Conservation (phyloP, 1,140 invertebrate genomes). For the Pseudomyrmex sp. region DNA sequence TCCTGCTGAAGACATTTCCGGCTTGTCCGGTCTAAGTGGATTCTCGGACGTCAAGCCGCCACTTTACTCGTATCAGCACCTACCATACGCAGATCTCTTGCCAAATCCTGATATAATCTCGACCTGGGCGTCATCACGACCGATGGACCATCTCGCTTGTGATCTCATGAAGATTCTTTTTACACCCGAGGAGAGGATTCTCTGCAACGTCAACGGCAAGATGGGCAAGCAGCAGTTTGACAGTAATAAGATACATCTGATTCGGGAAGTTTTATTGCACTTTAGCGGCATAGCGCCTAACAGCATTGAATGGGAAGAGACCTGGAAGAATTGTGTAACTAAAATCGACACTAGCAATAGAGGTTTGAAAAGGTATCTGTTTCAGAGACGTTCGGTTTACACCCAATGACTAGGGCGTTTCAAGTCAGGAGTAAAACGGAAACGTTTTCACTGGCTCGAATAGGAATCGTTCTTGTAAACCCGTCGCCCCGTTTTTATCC, state of each 20-base stretch:
- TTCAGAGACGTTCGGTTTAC: constrained; percentile 82
- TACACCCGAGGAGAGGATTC: constrained; percentile 84
- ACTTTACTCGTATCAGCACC: constrained; percentile 83
- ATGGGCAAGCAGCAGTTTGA: constrained; percentile 86
- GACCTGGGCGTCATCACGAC: constrained; percentile 84
- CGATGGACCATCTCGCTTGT: constrained; percentile 85
- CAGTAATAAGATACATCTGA: constrained; percentile 84
- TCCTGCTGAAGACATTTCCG: constrained; percentile 80
- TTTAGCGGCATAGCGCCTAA: constrained; percentile 82
- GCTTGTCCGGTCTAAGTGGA: constrained; percentile 76
- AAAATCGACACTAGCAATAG: constrained; percentile 86
- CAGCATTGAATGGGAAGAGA: constrained; percentile 84
- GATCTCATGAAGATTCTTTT: constrained; percentile 86
- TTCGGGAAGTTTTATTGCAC: constrained; percentile 83
- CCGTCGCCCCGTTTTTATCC: constrained; percentile 45
- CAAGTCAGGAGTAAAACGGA: constrained; percentile 82
- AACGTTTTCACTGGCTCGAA: constrained; percentile 83
- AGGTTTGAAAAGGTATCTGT: constrained; percentile 84
- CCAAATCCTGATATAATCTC: constrained; percentile 83
- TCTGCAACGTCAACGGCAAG: constrained; percentile 86
- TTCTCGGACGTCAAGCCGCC: constrained; percentile 78
- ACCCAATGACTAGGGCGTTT: constrained; percentile 83
- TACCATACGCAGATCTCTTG: constrained; percentile 84
- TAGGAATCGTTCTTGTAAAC: constrained; percentile 61
- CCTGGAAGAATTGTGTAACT: constrained; percentile 85